phyloP scores from a whole-genome alignment of 2,888 invertebrate genomes.

The Sphaerophoria rueppellii region DNA sequence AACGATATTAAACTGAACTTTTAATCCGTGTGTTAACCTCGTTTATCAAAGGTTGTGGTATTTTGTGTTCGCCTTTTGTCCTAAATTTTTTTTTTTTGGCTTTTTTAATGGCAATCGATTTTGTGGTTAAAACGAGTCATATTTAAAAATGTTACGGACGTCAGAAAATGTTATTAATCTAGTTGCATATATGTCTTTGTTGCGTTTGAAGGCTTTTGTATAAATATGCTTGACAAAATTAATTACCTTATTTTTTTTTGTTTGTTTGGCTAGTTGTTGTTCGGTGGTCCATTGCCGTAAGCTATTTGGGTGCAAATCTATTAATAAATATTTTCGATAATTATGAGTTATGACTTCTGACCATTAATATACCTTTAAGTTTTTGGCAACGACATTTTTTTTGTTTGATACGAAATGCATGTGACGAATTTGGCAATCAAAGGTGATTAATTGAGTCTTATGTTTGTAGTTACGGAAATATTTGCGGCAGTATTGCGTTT shows the following conservation, averaged over 20 bases:
- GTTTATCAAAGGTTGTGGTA: conserved; percentile 38
- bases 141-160: conserved; percentile 6
- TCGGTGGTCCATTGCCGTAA: background rate
- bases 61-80: conserved; percentile 1
- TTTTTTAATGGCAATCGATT: no score
- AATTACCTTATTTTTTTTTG: background rate
- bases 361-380: background rate
- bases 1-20: conserved; percentile 44
- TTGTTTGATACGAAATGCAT: background rate
- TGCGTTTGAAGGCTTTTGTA: conserved; percentile 20
- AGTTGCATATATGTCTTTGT: conserved; percentile 10
- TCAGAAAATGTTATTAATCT: conserved; percentile 15
- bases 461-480: background rate
- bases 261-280: conserved; percentile 4
- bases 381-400: background rate
- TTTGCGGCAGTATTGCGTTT: background rate
- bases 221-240: conserved; percentile 22
- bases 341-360: background rate
- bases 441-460: background rate
- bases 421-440: conserved; percentile 1
- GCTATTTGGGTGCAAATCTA: conserved; percentile 12
- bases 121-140: conserved; percentile 5
- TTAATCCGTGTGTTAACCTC: conserved; percentile 54
- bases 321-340: conserved; percentile 3
- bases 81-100: background rate